Conservation (phyloP, 1,140 invertebrate genomes). For the Drosophila paulistorum region DNA sequence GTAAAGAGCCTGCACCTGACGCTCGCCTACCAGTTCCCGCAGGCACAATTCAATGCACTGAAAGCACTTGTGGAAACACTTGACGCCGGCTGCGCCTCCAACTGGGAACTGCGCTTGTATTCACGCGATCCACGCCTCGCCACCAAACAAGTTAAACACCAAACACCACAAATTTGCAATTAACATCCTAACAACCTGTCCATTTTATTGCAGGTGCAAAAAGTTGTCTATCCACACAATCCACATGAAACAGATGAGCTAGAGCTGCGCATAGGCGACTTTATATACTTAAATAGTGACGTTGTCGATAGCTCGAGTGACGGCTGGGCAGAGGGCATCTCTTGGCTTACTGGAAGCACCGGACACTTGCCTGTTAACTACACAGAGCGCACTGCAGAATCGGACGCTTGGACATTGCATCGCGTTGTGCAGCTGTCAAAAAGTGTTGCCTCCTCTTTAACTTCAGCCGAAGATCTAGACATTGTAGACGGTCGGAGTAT, state of each 20-base stretch:
- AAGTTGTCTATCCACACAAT: constrained; percentile 91
- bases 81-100: constrained; percentile 86
- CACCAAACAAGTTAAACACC: constrained; percentile 87
- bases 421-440: constrained; percentile 86
- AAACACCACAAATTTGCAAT: not conserved
- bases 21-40: constrained; percentile 93
- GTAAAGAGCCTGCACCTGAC: constrained; percentile 94
- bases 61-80: constrained; percentile 89
- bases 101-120: constrained; percentile 94
- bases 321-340: constrained; percentile 94
- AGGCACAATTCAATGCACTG: constrained; percentile 88
- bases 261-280: constrained; percentile 93
- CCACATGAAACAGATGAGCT: constrained; percentile 92
- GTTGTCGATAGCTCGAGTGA: constrained; percentile 89
- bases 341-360: constrained; percentile 92
- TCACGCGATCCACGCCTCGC: constrained; percentile 90
- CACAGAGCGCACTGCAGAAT: constrained; percentile 92
- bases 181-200: not conserved
- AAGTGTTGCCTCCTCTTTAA: constrained; percentile 82
- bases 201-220: constrained; percentile 86
- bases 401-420: constrained; percentile 95
- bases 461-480: constrained; percentile 83
- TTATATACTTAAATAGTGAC: constrained; percentile 91
- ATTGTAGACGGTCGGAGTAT: constrained; percentile 83
- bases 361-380: constrained; percentile 92